Percentiles rank a stretch among this genome's conserved stretches.
These are phyloP conservation scores for Protobothrops flavoviridis DNA, from an alignment of 2,113 vertebrate genomes.

Conservation along the genomic window DNA sequence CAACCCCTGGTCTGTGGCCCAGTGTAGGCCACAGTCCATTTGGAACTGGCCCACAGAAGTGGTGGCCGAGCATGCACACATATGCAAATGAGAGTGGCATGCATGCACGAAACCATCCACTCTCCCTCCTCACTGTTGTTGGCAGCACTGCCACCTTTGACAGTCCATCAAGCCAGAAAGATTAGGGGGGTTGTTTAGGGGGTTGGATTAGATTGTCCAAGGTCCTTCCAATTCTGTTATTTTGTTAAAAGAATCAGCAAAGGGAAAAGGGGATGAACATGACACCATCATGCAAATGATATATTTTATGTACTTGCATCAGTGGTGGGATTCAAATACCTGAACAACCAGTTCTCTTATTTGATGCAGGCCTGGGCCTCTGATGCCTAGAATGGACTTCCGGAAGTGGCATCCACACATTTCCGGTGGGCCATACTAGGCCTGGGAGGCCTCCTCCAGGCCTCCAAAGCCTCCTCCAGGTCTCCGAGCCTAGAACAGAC, in stretches of 20 bases:
- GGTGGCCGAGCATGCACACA: neutral
- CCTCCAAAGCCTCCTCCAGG: too few relatives aligned
- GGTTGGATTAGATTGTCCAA: neutral
- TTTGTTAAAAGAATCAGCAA: neutral
- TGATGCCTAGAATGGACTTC: too few relatives aligned
- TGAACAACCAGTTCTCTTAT: too few relatives aligned
- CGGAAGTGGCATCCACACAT: too few relatives aligned
- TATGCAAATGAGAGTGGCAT: neutral
- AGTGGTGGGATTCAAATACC: neutral
- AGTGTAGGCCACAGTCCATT: neutral
- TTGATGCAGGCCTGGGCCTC: too few relatives aligned
- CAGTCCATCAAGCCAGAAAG: neutral
- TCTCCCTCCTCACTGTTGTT: neutral
- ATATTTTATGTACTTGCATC: neutral
- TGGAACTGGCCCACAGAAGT: neutral
- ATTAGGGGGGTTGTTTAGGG: neutral
- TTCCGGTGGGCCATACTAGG: too few relatives aligned
- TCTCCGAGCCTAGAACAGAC: too few relatives aligned
- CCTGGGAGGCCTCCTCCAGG: too few relatives aligned
- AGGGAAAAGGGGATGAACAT: neutral
- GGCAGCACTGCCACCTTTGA: neutral
- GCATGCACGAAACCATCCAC: neutral
- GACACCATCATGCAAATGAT: neutral
- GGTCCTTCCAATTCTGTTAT: neutral
- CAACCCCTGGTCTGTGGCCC: neutral